phyloP scores from a whole-genome alignment of 53 echinoderm and acorn worm species.

The Luidia sarsii region DNA sequence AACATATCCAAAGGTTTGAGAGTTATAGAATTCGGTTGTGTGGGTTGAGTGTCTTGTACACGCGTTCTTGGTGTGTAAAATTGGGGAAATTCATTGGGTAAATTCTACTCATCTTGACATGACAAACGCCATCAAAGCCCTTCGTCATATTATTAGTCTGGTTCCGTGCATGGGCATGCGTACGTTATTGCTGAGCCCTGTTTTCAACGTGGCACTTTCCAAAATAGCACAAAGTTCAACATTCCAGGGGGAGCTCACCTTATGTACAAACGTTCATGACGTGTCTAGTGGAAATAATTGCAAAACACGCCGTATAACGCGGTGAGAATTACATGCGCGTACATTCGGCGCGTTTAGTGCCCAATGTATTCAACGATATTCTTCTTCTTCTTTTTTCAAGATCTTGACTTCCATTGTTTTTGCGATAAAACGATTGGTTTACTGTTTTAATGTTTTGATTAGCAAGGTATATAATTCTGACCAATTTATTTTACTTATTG shows the following conservation, averaged over 20 bases:
- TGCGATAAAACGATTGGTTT: too few relatives aligned
- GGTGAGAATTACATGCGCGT: too few relatives aligned
- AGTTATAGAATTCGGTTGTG: neutral
- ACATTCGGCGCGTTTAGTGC: too few relatives aligned
- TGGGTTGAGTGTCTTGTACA: neutral
- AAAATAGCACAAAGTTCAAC: constrained; percentile 39
- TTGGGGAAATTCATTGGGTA: constrained; percentile 10
- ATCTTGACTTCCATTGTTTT: too few relatives aligned
- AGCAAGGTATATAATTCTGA: too few relatives aligned
- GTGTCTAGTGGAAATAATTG: too few relatives aligned
- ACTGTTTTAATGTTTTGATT: too few relatives aligned
- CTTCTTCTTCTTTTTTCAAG: too few relatives aligned
- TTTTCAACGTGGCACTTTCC: constrained; percentile 57
- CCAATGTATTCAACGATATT: too few relatives aligned
- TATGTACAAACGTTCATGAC: neutral
- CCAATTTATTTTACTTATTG: too few relatives aligned
- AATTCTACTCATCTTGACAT: neutral
- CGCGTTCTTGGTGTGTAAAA: neutral
- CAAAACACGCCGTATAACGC: too few relatives aligned
- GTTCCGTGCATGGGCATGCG: constrained; percentile 31
- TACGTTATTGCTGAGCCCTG: neutral
- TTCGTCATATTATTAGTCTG: constrained; percentile 20
- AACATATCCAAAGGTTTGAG: neutral
- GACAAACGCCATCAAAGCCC: constrained; percentile 40
- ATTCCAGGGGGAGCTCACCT: constrained; percentile 30